Base-by-base conservation (phyloP, 2,797 vertebrate genomes). In the Eurystomus glaucurus region DNA sequence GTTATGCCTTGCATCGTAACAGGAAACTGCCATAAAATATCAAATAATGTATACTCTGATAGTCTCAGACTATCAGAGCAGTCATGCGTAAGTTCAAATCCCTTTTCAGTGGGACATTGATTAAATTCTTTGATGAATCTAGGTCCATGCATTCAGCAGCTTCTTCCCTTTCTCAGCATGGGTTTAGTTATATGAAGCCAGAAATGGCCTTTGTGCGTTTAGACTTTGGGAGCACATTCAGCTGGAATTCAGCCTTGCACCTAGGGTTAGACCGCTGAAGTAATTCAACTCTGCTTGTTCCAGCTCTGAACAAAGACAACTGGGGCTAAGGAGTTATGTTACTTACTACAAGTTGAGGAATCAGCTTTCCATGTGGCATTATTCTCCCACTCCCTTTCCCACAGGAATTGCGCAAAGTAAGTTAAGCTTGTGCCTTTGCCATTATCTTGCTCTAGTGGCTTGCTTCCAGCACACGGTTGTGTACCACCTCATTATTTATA, bases 401-500 rank as follows among this genome's bases (percentile, higher is more conserved):
- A 82, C 69, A 93, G 86, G 86, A 93, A 85, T 14, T 55, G 52
- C 1, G 13, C 64, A 90, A 48, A 33, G 51, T 39, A 71, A 97
- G 91, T 91, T 94, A 93, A 96, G 88, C 81, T 91, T 90, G 33
- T 58, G 46, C n/a, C 72, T 95, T 92, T 90, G 89, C 75, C 64
- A 66, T 96, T 97, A 79, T 88, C 93, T 91, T 85, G 79, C 86
- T 83, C 86, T 52, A 20, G 90, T 84, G 93, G 93, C 97, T 91
- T 13, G 5, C 41, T 94, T 97, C 94, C 94, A 95, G 70, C 23
- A 55, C 4, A 5, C 10, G 10, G 84, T 68, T 8, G 2, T 51
- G 80, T 58, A 81, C 68, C 58, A 61, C 74, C 93, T 96, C 88
- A 74, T 93, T 91, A 96, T 92, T 97, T 97, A 95, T 95, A 94